Conservation (phyloP, 2,797 vertebrate genomes). For the Notamacropus eugenii region DNA sequence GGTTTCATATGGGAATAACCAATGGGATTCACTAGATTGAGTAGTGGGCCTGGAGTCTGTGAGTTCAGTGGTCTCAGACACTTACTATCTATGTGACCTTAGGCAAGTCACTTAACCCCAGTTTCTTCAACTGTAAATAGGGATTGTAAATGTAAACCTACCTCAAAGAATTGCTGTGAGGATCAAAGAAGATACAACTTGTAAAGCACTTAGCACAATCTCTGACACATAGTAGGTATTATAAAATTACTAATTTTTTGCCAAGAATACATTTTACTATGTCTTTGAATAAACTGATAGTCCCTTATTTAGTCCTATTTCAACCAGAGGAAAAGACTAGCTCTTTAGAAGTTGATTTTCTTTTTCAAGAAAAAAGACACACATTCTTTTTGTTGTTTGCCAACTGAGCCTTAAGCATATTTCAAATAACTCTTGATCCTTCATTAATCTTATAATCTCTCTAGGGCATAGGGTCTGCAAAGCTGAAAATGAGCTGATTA, state of each 20-base stretch:
- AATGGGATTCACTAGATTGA: neutral
- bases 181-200: neutral
- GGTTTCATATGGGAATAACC: neutral
- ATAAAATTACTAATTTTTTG: neutral
- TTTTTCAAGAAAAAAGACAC: neutral
- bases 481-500: neutral
- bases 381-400: constrained; percentile 5
- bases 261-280: neutral
- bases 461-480: neutral
- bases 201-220: neutral
- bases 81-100: neutral
- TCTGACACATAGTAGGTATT: neutral
- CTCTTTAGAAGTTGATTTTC: constrained; percentile 11
- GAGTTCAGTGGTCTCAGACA: neutral
- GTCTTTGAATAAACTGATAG: neutral
- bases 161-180: neutral
- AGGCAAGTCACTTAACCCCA: neutral
- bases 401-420: neutral
- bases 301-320: neutral
- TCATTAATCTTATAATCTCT: neutral
- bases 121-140: neutral
- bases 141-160: neutral
- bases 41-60: neutral
- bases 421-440: constrained; percentile 24
- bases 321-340: neutral